Evolutionary conservation across 2,888 invertebrate genomes (phyloP).

Genomic region (Copidosoma aretas): DNA sequence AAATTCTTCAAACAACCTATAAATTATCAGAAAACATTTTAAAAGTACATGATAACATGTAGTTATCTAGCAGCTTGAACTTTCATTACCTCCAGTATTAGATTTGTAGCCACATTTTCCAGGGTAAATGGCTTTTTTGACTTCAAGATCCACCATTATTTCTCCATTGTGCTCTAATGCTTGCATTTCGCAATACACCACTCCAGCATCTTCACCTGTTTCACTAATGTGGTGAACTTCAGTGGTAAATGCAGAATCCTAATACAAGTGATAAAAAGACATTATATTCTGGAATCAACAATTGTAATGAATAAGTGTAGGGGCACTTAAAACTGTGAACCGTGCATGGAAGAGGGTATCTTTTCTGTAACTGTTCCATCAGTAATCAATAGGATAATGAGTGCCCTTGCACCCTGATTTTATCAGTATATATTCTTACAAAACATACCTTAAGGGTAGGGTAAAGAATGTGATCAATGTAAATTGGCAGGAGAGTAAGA

Average conservation of each 20-base stretch:
- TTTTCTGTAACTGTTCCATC: too few species aligned
- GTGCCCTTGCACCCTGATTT: too few species aligned
- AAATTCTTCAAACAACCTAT: constrained; percentile 77
- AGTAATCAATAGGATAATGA: too few species aligned
- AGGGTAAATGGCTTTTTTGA: constrained; percentile 79
- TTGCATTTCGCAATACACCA: constrained; percentile 97
- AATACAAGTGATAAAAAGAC: constrained; percentile 8
- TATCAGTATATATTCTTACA: too few species aligned
- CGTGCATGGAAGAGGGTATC: too few species aligned
- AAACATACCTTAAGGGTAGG: constrained; percentile 75
- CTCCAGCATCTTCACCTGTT: constrained; percentile 88
- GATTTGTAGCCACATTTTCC: constrained; percentile 83
- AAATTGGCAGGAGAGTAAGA: constrained; percentile 86
- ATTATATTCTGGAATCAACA: background rate
- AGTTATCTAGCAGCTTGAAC: background rate
- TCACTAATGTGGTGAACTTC: constrained; percentile 93
- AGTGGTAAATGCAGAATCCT: constrained; percentile 83
- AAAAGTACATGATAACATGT: background rate
- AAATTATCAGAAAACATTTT: constrained; percentile 13
- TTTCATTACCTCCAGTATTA: constrained; percentile 75
- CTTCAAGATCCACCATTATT: constrained; percentile 70
- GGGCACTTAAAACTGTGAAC: too few species aligned
- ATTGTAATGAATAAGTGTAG: too few species aligned
- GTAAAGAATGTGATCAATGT: constrained; percentile 86
- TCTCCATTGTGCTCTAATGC: constrained; percentile 83